These are phyloP conservation scores for Tragelaphus buxtoni DNA, from an alignment of 2,113 vertebrate genomes.

Conservation along the genomic window DNA sequence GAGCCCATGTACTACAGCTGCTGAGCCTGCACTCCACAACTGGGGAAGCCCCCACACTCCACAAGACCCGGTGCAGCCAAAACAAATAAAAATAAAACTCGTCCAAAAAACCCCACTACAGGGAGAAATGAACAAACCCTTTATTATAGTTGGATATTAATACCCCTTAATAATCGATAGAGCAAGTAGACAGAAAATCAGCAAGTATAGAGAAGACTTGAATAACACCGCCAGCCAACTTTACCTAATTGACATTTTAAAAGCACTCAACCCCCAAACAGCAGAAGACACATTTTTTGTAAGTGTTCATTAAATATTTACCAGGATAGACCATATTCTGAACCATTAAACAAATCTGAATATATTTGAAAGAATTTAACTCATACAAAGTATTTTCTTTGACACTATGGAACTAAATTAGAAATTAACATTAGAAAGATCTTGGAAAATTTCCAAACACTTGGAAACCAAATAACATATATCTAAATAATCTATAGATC, in stretches of 20 bases:
- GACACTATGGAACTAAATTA: background rate
- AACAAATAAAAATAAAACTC: background rate
- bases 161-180: background rate
- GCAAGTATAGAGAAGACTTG: background rate
- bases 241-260: background rate
- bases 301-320: background rate
- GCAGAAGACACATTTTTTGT: background rate
- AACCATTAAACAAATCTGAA: background rate
- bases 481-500: background rate
- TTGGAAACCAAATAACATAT: background rate
- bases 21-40: background rate
- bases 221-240: background rate
- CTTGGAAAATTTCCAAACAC: background rate
- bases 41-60: background rate
- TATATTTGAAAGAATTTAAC: background rate
- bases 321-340: background rate
- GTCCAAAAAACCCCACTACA: background rate
- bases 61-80: background rate
- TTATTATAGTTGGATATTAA: background rate
- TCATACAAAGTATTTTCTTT: background rate
- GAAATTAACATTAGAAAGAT: background rate
- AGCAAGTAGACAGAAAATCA: background rate
- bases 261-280: background rate
- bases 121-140: background rate
- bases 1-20: accelerated